Percentiles rank a stretch among this genome's conserved stretches.
These are phyloP conservation scores for Myanophis thanlyinensis DNA, from an alignment of 2,113 vertebrate species.

Conservation along the genomic window DNA sequence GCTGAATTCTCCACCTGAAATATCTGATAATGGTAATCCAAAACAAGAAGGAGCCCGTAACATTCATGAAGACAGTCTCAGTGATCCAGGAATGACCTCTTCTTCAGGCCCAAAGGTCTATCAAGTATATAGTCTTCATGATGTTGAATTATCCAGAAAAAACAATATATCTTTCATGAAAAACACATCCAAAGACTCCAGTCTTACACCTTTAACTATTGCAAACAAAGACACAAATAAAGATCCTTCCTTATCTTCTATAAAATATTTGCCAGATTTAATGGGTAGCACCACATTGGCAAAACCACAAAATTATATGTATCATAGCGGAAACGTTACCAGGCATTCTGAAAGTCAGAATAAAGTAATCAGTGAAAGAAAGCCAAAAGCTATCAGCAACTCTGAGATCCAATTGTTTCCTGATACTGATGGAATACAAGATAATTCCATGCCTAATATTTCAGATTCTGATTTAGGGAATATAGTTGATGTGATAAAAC, in stretches of 20 bases:
- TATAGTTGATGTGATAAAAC: constrained; percentile 56
- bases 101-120: constrained; percentile 75
- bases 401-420: constrained; percentile 76
- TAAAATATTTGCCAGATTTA: constrained; percentile 88
- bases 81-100: constrained; percentile 49
- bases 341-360: constrained; percentile 89
- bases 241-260: constrained; percentile 90
- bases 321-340: constrained; percentile 70
- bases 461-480: constrained; percentile 60
- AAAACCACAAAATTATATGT: constrained; percentile 56
- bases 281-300: constrained; percentile 66
- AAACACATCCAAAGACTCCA: constrained; percentile 57
- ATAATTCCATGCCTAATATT: constrained; percentile 61
- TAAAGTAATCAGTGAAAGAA: constrained; percentile 89
- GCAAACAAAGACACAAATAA: constrained; percentile 85
- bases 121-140: constrained; percentile 90
- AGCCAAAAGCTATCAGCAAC: constrained; percentile 79
- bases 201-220: constrained; percentile 62
- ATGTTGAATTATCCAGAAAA: constrained; percentile 78
- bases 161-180: constrained; percentile 69
- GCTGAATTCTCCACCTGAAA: constrained; percentile 53
- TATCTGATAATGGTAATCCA: constrained; percentile 38
- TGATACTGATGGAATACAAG: constrained; percentile 65
- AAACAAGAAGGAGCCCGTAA: constrained; percentile 57
- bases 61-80: constrained; percentile 45